Evolutionary conservation across 2,797 vertebrate genomes (phyloP).

Genomic region (Todus mexicanus): DNA sequence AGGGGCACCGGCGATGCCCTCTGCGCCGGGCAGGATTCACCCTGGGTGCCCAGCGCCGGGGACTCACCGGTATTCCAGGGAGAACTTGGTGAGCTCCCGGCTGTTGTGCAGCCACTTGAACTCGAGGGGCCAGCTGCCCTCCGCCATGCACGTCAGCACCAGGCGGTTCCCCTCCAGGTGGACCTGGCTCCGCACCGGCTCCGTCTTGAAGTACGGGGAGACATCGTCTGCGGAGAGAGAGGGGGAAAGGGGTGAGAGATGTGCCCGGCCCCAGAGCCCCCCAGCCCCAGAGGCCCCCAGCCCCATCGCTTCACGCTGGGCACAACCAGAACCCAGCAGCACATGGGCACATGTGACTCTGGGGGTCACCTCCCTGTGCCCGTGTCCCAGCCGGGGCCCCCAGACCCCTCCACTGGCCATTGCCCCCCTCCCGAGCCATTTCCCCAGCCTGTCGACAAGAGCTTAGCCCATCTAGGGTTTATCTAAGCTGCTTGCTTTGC

Average conservation of each 20-base stretch:
- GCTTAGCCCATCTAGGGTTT: slow-evolving; percentile 33
- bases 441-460: not conserved
- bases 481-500: slow-evolving; percentile 46
- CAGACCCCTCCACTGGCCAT: not conserved
- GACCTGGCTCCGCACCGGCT: slow-evolving; percentile 90
- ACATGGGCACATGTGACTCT: not conserved
- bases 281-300: not conserved
- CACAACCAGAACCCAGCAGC: accelerated
- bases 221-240: slow-evolving; percentile 84
- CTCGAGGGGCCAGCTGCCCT: slow-evolving; percentile 98
- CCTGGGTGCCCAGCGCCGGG: accelerated
- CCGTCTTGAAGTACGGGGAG: slow-evolving; percentile 96
- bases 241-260: not conserved
- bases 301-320: accelerated
- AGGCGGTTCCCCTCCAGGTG: slow-evolving; percentile 96
- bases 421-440: not conserved
- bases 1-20: accelerated
- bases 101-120: slow-evolving; percentile 97
- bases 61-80: slow-evolving; percentile 92
- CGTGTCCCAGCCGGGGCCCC: not conserved
- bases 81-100: slow-evolving; percentile 91
- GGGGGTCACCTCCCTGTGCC: not conserved
- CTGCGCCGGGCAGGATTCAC: accelerated
- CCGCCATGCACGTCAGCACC: slow-evolving; percentile 97
- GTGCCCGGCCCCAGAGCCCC: accelerated